Conservation (phyloP, 2,888 invertebrate species). For the Pseudococcus longispinus region DNA sequence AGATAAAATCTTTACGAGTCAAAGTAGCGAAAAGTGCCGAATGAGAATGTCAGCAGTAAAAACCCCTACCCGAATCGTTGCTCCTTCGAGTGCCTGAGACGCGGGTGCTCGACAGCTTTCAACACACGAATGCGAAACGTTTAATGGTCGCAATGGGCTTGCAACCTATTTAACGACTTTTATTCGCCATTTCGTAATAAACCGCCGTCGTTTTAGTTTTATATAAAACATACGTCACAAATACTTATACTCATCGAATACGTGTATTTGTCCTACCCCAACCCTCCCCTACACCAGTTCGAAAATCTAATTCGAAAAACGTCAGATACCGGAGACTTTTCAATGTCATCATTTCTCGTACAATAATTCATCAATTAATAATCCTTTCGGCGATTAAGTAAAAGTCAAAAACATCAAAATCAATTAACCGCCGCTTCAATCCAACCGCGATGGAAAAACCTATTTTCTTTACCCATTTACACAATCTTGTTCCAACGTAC, state of each 20-base stretch:
- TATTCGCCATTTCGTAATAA: background rate
- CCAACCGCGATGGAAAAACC: background rate
- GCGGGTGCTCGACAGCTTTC: background rate
- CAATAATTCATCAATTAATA: slow-evolving; percentile 12
- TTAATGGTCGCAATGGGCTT: slow-evolving; percentile 11
- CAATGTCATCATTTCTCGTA: background rate
- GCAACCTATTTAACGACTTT: slow-evolving; percentile 26
- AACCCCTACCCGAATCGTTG: background rate
- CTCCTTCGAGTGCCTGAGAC: background rate
- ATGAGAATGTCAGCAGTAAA: background rate
- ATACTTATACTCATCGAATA: background rate
- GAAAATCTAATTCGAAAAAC: background rate
- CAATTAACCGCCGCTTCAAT: background rate
- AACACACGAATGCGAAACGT: background rate
- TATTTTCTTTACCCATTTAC: background rate
- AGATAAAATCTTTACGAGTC: slow-evolving; percentile 24
- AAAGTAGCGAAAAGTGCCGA: slow-evolving; percentile 9
- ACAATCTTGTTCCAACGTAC: background rate
- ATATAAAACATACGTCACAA: slow-evolving; percentile 19
- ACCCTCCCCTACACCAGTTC: background rate
- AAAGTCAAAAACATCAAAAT: background rate
- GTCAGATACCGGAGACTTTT: background rate
- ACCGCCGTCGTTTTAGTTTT: background rate
- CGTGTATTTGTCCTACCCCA: background rate
- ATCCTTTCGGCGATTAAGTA: slow-evolving; percentile 8